These are phyloP conservation scores for Pteronotus mesoamericanus DNA, from an alignment of 2,797 vertebrate species.

Conservation along the genomic window DNA sequence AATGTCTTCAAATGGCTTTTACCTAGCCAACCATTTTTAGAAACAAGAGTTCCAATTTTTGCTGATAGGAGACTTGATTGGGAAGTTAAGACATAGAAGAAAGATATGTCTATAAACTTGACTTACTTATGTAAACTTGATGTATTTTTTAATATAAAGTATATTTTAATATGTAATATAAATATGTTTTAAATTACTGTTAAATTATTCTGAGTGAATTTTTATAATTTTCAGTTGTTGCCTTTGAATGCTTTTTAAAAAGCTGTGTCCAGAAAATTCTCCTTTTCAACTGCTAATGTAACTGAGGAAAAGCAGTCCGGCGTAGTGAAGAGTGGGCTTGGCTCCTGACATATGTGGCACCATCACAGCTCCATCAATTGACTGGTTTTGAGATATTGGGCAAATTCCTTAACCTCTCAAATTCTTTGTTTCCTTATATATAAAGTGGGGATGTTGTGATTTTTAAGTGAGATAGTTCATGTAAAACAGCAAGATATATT, in stretches of 20 bases:
- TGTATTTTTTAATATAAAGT: constrained; percentile 37
- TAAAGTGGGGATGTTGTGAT: neutral
- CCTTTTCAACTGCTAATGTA: neutral
- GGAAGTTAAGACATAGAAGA: neutral
- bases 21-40: neutral
- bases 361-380: neutral
- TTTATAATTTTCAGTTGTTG: neutral
- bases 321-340: neutral
- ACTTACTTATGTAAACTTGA: neutral
- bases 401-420: neutral
- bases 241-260: neutral
- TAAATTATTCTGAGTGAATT: neutral
- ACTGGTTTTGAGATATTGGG: neutral
- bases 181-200: neutral
- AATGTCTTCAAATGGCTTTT: neutral
- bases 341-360: no score
- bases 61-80: neutral
- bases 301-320: neutral
- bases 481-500: neutral
- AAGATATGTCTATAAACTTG: neutral
- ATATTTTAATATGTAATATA: neutral
- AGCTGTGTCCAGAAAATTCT: neutral
- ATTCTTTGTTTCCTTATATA: neutral
- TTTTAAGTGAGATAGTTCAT: neutral
- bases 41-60: neutral